Evolutionary conservation across 2,888 invertebrate genomes (phyloP), one percentile per base, ranked within the genome.

Genomic region (Caenorhabditis sulstoni): DNA sequence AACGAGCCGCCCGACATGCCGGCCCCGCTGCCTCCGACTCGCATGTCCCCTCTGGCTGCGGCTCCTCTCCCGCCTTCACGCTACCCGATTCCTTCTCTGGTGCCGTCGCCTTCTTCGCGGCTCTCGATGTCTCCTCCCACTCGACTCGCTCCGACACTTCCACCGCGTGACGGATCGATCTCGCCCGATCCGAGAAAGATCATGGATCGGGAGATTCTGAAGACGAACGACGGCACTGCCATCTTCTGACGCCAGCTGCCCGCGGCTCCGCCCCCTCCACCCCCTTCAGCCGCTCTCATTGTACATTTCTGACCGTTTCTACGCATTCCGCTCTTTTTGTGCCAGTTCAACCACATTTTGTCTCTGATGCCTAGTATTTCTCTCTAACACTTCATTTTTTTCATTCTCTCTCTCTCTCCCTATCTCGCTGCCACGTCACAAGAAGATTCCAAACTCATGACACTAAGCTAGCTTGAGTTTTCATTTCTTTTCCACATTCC

Each of bases 101-200:
- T 49, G 12, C 20, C 49, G 49, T 1, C 7, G 16, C 3, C 20
- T 18, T 5, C n/a, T 7, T 29, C 41, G 1, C 52, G 44, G 5
- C 14, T 61, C 12, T 68, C 71, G 44, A 71, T 71, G 57, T 62
- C 73, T 8, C 71, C 77, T 9, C 77, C 77, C 9, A 78, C 55
- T 1, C 53, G 58, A 11, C 23, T 68, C 12, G 74, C 71, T 16
- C 79, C 79, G 2, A 67, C 62, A 0, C 45, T 73, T 11, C 78
- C 67, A 5, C 61, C 70, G 20, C 57, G 47, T 4, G 64, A 67
- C n/a, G 37, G 23, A 9, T 55, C 71, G 1, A 1, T 49, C 1
- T 64, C 62, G 9, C 70, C 62, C 3, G 39, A 41, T 47, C 41
- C 62, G 11, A 45, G 41, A 16, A 20, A 47, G 11, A 57, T 57